Conservation (phyloP, 2,113 vertebrate species). For the Etheostoma spectabile region DNA sequence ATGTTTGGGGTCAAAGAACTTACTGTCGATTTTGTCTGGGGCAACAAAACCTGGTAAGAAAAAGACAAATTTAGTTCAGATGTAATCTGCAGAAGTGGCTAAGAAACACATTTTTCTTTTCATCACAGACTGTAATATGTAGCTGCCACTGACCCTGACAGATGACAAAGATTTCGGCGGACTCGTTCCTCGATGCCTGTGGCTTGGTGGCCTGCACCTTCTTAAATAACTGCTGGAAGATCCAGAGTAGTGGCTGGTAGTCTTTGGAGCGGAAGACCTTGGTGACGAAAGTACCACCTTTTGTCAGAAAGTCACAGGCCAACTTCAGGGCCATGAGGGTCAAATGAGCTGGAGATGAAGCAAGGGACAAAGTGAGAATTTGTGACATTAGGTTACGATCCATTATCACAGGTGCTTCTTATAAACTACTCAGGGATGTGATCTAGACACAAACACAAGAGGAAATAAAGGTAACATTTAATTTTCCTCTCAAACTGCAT, state of each 20-base stretch:
- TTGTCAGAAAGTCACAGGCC: slow-evolving; percentile 92
- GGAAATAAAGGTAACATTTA: not conserved
- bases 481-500: not conserved
- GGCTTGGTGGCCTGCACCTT: slow-evolving; percentile 97
- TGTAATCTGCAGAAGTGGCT: not conserved
- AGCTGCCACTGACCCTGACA: slow-evolving; percentile 89
- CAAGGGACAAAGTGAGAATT: not conserved
- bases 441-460: not conserved
- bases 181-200: slow-evolving; percentile 95
- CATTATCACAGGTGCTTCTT: not conserved
- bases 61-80: not conserved
- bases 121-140: not conserved
- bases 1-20: slow-evolving; percentile 96
- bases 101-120: no score
- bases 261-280: slow-evolving; percentile 98
- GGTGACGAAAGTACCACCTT: slow-evolving; percentile 94
- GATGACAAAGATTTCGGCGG: slow-evolving; percentile 97
- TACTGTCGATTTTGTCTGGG: slow-evolving; percentile 95
- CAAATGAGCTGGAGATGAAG: slow-evolving; percentile 86
- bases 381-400: not conserved
- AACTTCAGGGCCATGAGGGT: slow-evolving; percentile 95
- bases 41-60: slow-evolving; percentile 89
- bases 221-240: slow-evolving; percentile 96
- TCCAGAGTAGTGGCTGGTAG: slow-evolving; percentile 96
- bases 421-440: not conserved